Conservation (phyloP, 2,113 vertebrate species). For the Sigmodon hispidus region DNA sequence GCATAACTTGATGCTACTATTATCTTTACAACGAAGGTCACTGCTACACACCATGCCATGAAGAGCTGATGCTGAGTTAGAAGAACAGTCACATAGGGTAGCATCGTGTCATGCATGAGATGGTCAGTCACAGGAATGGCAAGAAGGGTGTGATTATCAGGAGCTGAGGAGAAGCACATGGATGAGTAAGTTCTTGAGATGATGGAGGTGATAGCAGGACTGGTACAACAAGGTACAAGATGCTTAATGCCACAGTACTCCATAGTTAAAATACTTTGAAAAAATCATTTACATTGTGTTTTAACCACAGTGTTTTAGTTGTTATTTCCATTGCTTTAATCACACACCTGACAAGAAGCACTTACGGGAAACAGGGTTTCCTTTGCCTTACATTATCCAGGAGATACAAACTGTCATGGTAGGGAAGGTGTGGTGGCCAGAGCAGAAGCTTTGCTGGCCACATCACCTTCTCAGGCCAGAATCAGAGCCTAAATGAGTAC, state of each 20-base stretch:
- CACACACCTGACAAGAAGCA: not conserved
- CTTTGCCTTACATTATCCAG: not conserved
- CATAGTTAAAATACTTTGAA: too few relatives aligned
- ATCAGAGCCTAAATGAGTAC: not conserved
- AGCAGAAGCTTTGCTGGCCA: not conserved
- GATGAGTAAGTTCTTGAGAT: not conserved
- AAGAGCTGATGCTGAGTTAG: not conserved
- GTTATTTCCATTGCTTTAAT: not conserved
- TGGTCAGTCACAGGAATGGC: not conserved
- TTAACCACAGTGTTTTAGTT: too few relatives aligned
- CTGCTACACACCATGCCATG: accelerated
- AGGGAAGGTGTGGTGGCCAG: not conserved
- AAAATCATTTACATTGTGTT: too few relatives aligned
- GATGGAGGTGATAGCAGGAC: accelerated
- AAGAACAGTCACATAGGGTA: not conserved
- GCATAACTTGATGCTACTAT: accelerated
- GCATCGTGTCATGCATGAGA: too few relatives aligned
- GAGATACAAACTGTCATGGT: not conserved
- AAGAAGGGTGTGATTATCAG: accelerated
- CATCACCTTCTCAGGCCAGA: too few relatives aligned
- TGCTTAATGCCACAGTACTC: not conserved
- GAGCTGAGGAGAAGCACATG: not conserved
- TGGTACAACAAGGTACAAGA: accelerated
- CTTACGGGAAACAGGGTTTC: not conserved
- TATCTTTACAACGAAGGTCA: too few relatives aligned